A percentile compares a stretch with the other conserved stretches of the same genome.
These are phyloP conservation scores for Ceratina calcarata DNA, from an alignment of 1,140 invertebrate species.

Conservation along the genomic window DNA sequence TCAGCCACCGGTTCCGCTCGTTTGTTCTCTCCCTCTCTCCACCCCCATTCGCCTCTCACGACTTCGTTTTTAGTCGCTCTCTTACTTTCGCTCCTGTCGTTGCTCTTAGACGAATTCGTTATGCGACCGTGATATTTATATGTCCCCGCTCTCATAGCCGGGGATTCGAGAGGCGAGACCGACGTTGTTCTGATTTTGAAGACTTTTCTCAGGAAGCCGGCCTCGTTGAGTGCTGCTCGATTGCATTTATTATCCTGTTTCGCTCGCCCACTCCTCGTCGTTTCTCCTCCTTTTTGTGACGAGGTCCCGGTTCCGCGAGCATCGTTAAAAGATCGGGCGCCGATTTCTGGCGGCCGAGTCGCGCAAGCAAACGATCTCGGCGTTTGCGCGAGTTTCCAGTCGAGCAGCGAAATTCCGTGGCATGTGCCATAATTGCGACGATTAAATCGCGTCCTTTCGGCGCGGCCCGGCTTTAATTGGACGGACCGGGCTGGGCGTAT, in stretches of 20 bases:
- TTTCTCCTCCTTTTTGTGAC: not conserved
- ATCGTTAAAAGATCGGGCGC: slow-evolving; percentile 9
- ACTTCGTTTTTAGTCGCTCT: not conserved
- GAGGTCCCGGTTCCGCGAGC: not conserved
- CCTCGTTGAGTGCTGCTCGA: slow-evolving; percentile 7
- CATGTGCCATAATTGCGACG: slow-evolving; percentile 21
- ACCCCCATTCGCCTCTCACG: slow-evolving; percentile 11
- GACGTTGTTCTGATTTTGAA: slow-evolving; percentile 33
- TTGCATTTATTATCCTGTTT: slow-evolving; percentile 35
- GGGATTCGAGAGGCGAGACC: slow-evolving; percentile 14
- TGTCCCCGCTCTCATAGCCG: slow-evolving; percentile 15
- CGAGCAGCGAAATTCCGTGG: not conserved
- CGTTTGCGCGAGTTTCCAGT: not conserved
- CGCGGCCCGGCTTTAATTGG: slow-evolving; percentile 29
- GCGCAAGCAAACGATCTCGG: not conserved
- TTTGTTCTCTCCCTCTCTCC: not conserved
- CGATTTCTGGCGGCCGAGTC: not conserved
- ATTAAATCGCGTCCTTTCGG: slow-evolving; percentile 17
- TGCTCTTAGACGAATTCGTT: slow-evolving; percentile 43
- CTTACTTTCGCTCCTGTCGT: not conserved
- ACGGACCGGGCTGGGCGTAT: slow-evolving; percentile 17
- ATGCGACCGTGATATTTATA: slow-evolving; percentile 51
- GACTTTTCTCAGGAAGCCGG: slow-evolving; percentile 1
- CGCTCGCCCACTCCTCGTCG: not conserved
- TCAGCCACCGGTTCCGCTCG: not conserved